Conservation (phyloP, 2,113 vertebrate genomes). For the Labeo catla region DNA sequence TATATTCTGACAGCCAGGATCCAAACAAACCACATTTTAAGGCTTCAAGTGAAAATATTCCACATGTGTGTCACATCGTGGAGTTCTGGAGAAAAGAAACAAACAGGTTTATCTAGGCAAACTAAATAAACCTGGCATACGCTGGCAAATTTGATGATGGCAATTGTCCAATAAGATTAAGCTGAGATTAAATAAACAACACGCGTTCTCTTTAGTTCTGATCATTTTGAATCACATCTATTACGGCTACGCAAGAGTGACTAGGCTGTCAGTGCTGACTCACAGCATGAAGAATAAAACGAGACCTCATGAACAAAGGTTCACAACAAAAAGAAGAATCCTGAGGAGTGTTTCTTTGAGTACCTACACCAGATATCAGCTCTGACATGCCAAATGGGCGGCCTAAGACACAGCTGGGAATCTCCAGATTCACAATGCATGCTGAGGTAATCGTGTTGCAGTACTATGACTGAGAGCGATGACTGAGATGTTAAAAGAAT, state of each 20-base stretch:
- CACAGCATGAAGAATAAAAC: neutral
- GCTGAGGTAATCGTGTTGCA: slow-evolving; percentile 1
- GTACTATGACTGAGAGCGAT: neutral
- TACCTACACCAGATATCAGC: slow-evolving; percentile 21
- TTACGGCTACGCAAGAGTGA: neutral
- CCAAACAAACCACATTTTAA: neutral
- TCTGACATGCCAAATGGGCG: slow-evolving; percentile 49
- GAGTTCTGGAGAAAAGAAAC: neutral
- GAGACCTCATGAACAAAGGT: slow-evolving; percentile 4
- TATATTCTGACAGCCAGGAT: neutral
- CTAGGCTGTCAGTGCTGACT: slow-evolving; percentile 14
- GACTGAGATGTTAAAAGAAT: neutral
- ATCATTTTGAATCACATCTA: neutral
- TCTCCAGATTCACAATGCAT: slow-evolving; percentile 40
- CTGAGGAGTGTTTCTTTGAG: slow-evolving; percentile 26
- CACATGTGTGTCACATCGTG: neutral
- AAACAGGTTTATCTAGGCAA: neutral
- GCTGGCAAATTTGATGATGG: neutral
- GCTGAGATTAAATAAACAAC: neutral
- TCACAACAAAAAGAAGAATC: slow-evolving; percentile 10
- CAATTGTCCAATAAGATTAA: neutral
- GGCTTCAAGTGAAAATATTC: neutral
- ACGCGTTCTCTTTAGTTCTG: neutral
- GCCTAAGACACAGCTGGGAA: slow-evolving; percentile 60
- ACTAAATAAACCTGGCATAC: neutral